Evolutionary conservation across 2,113 vertebrate species (phyloP).

Genomic region (Phycodurus eques): DNA sequence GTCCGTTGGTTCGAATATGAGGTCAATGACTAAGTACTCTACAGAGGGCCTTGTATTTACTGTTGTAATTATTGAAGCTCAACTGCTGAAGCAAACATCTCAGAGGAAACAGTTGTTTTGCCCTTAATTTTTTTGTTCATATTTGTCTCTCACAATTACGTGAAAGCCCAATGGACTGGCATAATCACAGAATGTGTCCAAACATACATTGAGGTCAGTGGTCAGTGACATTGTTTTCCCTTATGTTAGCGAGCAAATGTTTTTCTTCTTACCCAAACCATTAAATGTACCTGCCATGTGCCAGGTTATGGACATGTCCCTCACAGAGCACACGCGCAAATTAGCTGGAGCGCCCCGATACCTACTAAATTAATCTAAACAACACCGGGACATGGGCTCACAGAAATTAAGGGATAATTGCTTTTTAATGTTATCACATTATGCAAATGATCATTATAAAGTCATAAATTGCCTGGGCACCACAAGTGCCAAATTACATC

Average conservation of each 20-base stretch:
- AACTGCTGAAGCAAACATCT: too few relatives aligned
- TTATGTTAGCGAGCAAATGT: conserved; percentile 13
- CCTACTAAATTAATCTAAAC: conserved; percentile 50
- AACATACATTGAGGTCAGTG: background rate
- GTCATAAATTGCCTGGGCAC: conserved; percentile 77
- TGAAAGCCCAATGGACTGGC: background rate
- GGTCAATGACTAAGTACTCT: background rate
- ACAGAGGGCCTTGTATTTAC: background rate
- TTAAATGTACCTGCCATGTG: conserved; percentile 18
- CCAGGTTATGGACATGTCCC: conserved; percentile 24
- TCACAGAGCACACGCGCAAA: conserved; percentile 39
- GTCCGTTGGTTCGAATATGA: background rate
- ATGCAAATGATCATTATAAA: conserved; percentile 84
- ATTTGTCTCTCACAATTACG: background rate
- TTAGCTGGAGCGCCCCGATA: conserved; percentile 10
- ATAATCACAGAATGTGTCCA: background rate
- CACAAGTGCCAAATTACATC: conserved; percentile 49
- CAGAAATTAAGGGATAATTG: conserved; percentile 77
- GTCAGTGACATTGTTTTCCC: background rate
- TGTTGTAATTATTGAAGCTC: background rate
- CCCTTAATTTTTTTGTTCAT: background rate
- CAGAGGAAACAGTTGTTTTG: too few relatives aligned
- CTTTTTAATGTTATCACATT: conserved; percentile 90
- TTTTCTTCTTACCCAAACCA: conserved; percentile 22
- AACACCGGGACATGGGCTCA: conserved; percentile 36